Base-by-base conservation (phyloP, 2,888 invertebrate species). In the Acholoe squamosa region DNA sequence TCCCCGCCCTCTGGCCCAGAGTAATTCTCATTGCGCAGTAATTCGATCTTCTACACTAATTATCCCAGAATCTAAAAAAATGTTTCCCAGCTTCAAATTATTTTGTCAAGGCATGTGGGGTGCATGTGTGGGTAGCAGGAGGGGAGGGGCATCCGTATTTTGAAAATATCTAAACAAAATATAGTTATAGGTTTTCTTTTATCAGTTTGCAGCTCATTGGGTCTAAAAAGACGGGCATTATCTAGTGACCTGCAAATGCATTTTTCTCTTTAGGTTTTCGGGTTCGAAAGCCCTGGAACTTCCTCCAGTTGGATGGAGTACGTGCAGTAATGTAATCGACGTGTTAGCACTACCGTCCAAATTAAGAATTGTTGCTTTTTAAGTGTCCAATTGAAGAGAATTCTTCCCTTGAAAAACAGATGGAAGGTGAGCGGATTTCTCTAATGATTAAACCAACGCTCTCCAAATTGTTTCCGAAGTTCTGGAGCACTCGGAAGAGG, bases 21-120 rank as follows among this genome's bases (percentile, higher is more conserved):
- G 33, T 43, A 80, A 43, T 80, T n/a, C 80, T 5, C 80, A 33
- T 43, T 22, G 22, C 0, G 25, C 43, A 34, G 80, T 80, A 80
- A 80, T 80, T 43, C 22, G 80, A 80, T 80, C 43, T 43, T 43
- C 43, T 19, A 25, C 43, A 43, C 80, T 80, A 80, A 80, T 80
- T 80, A 80, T 25, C 25, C 25, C 80, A 80, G n/a, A 34, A 43
- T 10, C 80, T 43, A 14, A 16, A 80, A 33, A 80, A 25, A 77
- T 7, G 0, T 34, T 5, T 34, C 43, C 43, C 61, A n/a, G 61
- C 19, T 61, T 19, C 19, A 19, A 61, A 61, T 61, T 61, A 61
- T 71, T 71, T 71, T 71, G 31, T 71, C 25, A 16, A 28, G 71
- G 28, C 71, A 28, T 71, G 71, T 28, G 1, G 61, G 61, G 61